phyloP scores from a whole-genome alignment of 2,113 vertebrate species.

The Acrocephalus arundinaceus region DNA sequence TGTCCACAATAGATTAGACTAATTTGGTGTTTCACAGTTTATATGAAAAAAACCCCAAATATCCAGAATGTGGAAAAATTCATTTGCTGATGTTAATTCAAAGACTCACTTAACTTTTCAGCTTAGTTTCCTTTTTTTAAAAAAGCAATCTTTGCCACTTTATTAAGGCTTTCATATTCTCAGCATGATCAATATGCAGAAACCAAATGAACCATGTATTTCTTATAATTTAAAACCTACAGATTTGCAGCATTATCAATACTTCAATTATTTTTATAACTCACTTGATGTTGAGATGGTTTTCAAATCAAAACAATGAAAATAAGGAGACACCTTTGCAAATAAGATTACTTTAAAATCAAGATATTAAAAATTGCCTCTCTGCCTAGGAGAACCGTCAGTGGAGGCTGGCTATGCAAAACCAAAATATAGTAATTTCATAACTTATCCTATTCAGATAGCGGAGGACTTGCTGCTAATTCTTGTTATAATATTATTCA shows the following conservation, averaged over 20 bases:
- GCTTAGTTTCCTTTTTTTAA: background rate
- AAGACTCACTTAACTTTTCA: background rate
- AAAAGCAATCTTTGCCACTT: background rate
- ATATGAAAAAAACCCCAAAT: background rate
- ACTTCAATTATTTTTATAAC: background rate
- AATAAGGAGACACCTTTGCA: background rate
- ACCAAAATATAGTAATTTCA: background rate
- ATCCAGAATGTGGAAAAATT: background rate
- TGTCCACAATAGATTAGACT: background rate
- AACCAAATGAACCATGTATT: background rate
- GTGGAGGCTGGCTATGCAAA: background rate
- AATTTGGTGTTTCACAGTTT: background rate
- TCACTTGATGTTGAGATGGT: background rate
- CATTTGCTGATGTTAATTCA: background rate
- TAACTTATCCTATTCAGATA: background rate
- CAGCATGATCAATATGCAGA: background rate
- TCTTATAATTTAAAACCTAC: background rate
- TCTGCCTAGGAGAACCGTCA: background rate
- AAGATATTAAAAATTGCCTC: background rate
- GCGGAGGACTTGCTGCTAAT: background rate
- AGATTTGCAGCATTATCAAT: background rate
- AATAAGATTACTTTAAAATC: background rate
- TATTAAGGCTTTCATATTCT: background rate
- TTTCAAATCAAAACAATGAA: background rate
- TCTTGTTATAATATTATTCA: background rate